Conservation (phyloP, 2,113 vertebrate genomes). For the Otus sunia region DNA sequence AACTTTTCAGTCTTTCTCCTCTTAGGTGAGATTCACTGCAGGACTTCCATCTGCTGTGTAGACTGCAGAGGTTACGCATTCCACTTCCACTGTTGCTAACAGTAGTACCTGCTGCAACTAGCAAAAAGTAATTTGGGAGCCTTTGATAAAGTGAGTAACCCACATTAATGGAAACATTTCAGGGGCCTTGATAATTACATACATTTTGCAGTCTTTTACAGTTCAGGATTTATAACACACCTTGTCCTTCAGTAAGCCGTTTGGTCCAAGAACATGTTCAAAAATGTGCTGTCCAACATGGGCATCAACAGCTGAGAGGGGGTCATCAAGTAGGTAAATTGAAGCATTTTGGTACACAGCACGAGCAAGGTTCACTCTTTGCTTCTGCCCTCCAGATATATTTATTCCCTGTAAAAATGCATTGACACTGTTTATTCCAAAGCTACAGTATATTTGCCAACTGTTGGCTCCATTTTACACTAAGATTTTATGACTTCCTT, state of each 20-base stretch:
- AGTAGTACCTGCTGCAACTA: not conserved
- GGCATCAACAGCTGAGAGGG: constrained; percentile 89
- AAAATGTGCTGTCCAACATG: constrained; percentile 91
- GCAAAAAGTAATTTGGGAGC: not conserved
- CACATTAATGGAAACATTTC: not conserved
- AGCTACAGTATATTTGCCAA: not conserved
- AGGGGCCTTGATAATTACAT: not conserved
- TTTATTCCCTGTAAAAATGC: constrained; percentile 82
- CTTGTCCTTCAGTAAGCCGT: constrained; percentile 86
- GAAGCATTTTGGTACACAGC: constrained; percentile 88
- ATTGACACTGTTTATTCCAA: not conserved
- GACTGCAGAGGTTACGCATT: not conserved
- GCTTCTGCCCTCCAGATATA: constrained; percentile 94
- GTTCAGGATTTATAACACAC: constrained; percentile 60
- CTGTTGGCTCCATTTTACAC: not conserved
- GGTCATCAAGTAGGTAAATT: constrained; percentile 90
- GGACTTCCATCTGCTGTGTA: not conserved
- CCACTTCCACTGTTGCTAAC: not conserved
- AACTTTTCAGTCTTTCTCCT: not conserved
- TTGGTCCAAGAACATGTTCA: constrained; percentile 87
- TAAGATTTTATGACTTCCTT: not conserved
- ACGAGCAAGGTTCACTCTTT: constrained; percentile 89
- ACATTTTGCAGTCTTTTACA: not conserved
- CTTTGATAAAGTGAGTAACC: not conserved
- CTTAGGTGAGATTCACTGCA: not conserved